Evolutionary conservation across 2,888 invertebrate genomes (phyloP).

Genomic region (Coecobrya sp.): DNA sequence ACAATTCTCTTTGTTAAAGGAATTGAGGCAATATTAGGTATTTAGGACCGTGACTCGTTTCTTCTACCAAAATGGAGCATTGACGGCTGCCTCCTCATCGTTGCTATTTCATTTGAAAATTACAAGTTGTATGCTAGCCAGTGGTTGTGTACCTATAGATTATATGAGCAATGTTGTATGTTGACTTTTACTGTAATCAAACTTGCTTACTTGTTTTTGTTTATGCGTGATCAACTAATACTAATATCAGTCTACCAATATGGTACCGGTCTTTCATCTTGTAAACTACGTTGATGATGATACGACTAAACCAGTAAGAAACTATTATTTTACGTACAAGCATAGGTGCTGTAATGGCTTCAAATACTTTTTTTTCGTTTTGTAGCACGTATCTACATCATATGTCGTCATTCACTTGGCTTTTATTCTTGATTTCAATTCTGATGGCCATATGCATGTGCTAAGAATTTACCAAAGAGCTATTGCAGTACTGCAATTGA

Average conservation of each 20-base stretch:
- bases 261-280: neutral
- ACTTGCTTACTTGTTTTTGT: slow-evolving; percentile 49
- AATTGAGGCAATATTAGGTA: slow-evolving; percentile 32
- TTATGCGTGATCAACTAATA: neutral
- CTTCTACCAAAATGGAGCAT: slow-evolving; percentile 49
- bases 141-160: no score
- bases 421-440: slow-evolving; percentile 45
- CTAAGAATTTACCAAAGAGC: neutral
- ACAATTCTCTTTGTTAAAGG: neutral
- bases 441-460: neutral
- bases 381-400: slow-evolving; percentile 44
- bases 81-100: neutral
- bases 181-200: slow-evolving; percentile 37
- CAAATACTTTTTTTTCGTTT: neutral
- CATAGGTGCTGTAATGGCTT: neutral
- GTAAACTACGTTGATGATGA: neutral
- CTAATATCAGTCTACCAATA: neutral
- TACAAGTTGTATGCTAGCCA: neutral
- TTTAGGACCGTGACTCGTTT: slow-evolving; percentile 11
- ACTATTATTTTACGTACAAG: neutral
- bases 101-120: neutral
- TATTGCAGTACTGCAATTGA: neutral
- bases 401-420: slow-evolving; percentile 3
- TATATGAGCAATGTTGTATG: neutral
- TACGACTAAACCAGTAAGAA: slow-evolving; percentile 17